Evolutionary conservation across 2,113 vertebrate species (phyloP).

Genomic region (Eurypyga helias): DNA sequence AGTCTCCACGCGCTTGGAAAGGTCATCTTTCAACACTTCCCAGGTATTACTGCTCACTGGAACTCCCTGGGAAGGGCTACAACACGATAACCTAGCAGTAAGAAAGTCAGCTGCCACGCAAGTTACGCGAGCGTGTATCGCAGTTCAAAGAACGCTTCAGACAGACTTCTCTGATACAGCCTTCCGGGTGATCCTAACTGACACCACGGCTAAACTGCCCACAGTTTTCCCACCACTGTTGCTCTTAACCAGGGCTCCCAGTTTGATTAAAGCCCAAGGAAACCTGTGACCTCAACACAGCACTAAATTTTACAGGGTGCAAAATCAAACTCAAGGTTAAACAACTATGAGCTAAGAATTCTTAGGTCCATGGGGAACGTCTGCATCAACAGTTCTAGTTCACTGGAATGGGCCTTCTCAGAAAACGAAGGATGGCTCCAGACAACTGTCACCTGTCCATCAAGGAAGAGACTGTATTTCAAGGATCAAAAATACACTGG

Average conservation of each 20-base stretch:
- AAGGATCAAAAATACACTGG: neutral
- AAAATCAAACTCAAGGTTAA: neutral
- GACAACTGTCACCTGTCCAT: neutral
- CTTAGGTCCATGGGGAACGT: neutral
- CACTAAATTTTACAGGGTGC: neutral
- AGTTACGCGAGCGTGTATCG: accelerated
- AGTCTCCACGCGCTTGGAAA: neutral
- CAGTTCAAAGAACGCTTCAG: neutral
- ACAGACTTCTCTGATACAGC: neutral
- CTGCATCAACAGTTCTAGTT: neutral
- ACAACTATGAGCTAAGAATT: neutral
- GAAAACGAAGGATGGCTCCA: neutral
- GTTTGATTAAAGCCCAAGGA: neutral
- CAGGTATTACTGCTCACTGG: neutral
- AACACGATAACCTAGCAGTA: neutral
- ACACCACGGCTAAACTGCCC: neutral
- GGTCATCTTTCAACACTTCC: neutral
- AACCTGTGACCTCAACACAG: neutral
- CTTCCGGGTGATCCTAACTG: neutral
- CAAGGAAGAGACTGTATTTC: neutral
- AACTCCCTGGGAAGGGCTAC: neutral
- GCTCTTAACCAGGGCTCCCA: neutral
- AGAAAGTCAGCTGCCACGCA: neutral
- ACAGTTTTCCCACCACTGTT: neutral
- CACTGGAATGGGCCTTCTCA: neutral